phyloP scores from a whole-genome alignment of 1,140 invertebrate species.

The Cyclina sinensis region DNA sequence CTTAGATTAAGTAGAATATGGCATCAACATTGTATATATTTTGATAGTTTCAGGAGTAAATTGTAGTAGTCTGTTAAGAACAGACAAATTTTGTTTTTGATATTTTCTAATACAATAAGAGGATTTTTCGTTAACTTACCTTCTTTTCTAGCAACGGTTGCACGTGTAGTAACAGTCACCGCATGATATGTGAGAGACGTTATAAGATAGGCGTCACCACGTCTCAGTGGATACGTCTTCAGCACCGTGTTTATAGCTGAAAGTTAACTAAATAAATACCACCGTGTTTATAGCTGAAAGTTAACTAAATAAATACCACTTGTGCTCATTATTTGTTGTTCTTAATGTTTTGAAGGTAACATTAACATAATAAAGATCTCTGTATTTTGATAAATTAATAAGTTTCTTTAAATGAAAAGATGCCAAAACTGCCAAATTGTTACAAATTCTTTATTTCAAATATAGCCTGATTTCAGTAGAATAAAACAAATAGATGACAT shows the following conservation, averaged over 20 bases:
- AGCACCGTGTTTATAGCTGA: constrained; percentile 60
- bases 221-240: constrained; percentile 44
- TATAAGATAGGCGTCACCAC: constrained; percentile 43
- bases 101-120: too few species aligned
- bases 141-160: background rate
- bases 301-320: background rate
- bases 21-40: too few species aligned
- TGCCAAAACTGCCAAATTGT: background rate
- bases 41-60: too few species aligned
- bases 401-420: background rate
- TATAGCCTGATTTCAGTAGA: too few species aligned
- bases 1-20: too few species aligned
- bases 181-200: constrained; percentile 46
- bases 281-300: background rate
- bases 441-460: too few species aligned
- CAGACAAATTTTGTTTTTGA: too few species aligned
- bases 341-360: too few species aligned
- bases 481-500: background rate
- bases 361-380: too few species aligned
- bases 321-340: background rate
- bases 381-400: background rate
- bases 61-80: too few species aligned
- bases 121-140: constrained; percentile 40
- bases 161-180: background rate
- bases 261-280: background rate